Conservation (phyloP, 1,140 invertebrate species). For the Dolichoris vasculosae region DNA sequence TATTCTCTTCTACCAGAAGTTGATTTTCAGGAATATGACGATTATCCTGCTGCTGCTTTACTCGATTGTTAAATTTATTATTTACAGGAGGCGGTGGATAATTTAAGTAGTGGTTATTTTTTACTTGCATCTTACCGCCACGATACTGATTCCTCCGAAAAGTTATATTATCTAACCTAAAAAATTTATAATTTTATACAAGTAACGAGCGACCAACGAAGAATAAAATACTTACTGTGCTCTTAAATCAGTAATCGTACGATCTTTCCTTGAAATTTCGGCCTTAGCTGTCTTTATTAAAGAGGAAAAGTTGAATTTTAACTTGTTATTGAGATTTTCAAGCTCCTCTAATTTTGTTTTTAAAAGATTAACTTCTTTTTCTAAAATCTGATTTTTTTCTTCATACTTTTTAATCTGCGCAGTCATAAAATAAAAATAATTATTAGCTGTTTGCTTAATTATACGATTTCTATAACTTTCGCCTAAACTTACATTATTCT, state of each 20-base stretch:
- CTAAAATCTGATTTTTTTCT: slow-evolving; percentile 52
- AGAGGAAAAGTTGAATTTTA: slow-evolving; percentile 70
- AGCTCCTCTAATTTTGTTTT: slow-evolving; percentile 52
- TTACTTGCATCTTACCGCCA: not conserved
- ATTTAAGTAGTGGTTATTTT: not conserved
- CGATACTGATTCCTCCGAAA: slow-evolving; percentile 59
- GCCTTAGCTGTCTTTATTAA: slow-evolving; percentile 72
- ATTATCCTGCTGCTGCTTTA: not conserved
- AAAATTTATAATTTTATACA: slow-evolving; percentile 45
- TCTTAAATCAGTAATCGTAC: slow-evolving; percentile 68
- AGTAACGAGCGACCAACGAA: not conserved
- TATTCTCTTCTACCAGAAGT: not conserved
- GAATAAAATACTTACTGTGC: slow-evolving; percentile 60
- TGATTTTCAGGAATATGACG: not conserved
- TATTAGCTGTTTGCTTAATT: not conserved
- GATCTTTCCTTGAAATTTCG: slow-evolving; percentile 73
- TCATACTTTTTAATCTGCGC: not conserved
- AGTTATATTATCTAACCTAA: slow-evolving; percentile 61
- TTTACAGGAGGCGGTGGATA: slow-evolving; percentile 4
- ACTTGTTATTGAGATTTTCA: slow-evolving; percentile 58
- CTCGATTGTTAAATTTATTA: not conserved
- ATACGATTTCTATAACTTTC: not conserved
- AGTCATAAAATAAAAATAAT: not conserved
- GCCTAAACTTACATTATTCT: not conserved
- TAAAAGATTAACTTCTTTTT: slow-evolving; percentile 55